phyloP scores from a whole-genome alignment of 2,113 vertebrate species.

The Cepphus grylle region DNA sequence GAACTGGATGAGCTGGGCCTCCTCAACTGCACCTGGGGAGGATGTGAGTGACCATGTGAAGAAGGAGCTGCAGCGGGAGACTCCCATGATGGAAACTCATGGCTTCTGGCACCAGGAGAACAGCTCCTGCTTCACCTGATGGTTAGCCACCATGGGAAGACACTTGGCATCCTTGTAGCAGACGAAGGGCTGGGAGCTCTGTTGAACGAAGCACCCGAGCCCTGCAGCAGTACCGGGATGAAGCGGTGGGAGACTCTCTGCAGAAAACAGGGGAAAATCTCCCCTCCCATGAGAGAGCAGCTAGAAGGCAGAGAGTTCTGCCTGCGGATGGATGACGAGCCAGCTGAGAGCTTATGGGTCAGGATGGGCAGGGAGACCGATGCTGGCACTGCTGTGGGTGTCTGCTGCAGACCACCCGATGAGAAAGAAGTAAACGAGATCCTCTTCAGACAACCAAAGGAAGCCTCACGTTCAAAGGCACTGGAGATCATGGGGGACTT shows the following conservation, averaged over 20 bases:
- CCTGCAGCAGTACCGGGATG: neutral
- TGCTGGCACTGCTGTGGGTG: neutral
- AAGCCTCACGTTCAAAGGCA: neutral
- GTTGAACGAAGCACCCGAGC: neutral
- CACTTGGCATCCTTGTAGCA: neutral
- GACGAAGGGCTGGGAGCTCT: neutral
- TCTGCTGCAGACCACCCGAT: neutral
- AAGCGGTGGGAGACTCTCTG: neutral
- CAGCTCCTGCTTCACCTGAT: neutral
- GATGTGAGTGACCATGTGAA: rapidly evolving
- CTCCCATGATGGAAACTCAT: neutral
- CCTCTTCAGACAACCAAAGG: neutral
- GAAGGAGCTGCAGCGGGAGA: neutral
- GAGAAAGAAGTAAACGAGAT: neutral
- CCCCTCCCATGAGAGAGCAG: rapidly evolving
- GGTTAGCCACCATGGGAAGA: rapidly evolving
- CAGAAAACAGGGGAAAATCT: rapidly evolving
- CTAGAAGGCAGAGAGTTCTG: neutral
- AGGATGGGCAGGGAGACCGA: neutral
- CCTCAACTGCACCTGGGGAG: neutral
- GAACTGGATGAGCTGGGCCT: neutral
- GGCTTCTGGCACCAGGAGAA: neutral
- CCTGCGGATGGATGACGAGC: neutral
- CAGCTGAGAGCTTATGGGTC: neutral
- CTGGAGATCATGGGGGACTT: neutral